A percentile compares a stretch with the other conserved stretches of the same genome.
phyloP scores from a whole-genome alignment of 2,113 vertebrate genomes.

The Odocoileus hemionus region DNA sequence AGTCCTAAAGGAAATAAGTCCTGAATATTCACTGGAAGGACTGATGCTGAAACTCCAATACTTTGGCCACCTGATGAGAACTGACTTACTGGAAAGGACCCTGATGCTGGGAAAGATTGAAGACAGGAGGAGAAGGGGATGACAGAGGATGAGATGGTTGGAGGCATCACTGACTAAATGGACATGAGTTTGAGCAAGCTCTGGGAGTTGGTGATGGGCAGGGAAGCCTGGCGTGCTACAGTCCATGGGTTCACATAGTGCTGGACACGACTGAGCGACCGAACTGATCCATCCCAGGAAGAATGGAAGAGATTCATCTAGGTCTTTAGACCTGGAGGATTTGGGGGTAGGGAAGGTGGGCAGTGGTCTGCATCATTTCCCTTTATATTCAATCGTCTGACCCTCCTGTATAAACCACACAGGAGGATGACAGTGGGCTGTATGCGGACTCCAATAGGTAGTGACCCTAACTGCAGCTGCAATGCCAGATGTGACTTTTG shows the following conservation, averaged over 20 bases:
- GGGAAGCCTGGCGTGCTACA: background rate
- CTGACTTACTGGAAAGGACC: background rate
- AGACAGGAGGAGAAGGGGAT: background rate
- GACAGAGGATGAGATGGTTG: background rate
- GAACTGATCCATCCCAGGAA: background rate
- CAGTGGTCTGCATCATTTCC: background rate
- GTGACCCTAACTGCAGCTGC: background rate
- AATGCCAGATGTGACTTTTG: background rate
- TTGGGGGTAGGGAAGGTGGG: background rate
- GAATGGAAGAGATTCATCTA: background rate
- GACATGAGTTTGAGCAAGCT: background rate
- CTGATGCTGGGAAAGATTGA: background rate
- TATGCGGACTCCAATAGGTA: background rate
- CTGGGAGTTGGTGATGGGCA: background rate
- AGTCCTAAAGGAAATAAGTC: background rate
- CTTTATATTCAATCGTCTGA: background rate
- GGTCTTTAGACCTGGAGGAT: background rate
- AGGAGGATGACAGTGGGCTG: background rate
- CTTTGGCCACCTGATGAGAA: background rate
- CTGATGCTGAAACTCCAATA: background rate
- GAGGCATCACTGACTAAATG: background rate
- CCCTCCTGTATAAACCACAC: background rate
- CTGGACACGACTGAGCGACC: background rate
- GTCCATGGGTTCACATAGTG: background rate
- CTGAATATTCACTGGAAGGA: background rate